Evolutionary conservation across 2,113 vertebrate species (phyloP), one percentile per base, ranked within the genome.

Genomic region (Salvator merianae): DNA sequence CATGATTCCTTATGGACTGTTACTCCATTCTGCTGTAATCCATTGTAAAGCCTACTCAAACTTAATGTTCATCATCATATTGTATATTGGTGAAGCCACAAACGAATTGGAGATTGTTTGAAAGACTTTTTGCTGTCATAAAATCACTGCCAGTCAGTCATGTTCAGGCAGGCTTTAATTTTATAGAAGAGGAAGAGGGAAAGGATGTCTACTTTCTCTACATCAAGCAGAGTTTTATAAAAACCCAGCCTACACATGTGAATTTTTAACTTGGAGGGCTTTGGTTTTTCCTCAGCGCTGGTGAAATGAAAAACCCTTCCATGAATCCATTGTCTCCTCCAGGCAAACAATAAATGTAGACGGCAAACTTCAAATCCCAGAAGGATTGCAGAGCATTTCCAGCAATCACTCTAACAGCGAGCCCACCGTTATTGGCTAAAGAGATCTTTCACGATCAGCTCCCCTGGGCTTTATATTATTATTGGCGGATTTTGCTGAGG

Each of bases 381-480:
- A 10, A 83, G 32, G 62, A 32, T 28, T 83, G 74, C 13, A 12
- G 79, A 0, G 43, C 30, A 43, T 76, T n/a, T 79, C 65, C 85
- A 20, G 1, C 50, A 13, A 63, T 84, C 47, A 86, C 38, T 86
- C n/a, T 18, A 68, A 50, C 36, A 40, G 85, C 50, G 1, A 28
- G 83, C 83, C 66, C 68, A 86, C 81, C 28, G 16, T 70, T 87
- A 50, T 85, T 88, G 86, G 36, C 85, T 53, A 83, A 82, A 87
- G 75, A 87, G 85, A 79, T 78, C 69, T 87, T 72, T 87, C 81
- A 66, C 30, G 26, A 18, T 59, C 77, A 86, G 86, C 85, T 87
- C 81, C 86, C 89, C 78, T 83, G 85, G 80, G 4, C 79, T 66
- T 94, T 89, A 83, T 69, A 84, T 93, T 93, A 88, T 71, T 89